Evolutionary conservation across 2,113 vertebrate species (phyloP).

Genomic region (Bambusicola thoracicus): DNA sequence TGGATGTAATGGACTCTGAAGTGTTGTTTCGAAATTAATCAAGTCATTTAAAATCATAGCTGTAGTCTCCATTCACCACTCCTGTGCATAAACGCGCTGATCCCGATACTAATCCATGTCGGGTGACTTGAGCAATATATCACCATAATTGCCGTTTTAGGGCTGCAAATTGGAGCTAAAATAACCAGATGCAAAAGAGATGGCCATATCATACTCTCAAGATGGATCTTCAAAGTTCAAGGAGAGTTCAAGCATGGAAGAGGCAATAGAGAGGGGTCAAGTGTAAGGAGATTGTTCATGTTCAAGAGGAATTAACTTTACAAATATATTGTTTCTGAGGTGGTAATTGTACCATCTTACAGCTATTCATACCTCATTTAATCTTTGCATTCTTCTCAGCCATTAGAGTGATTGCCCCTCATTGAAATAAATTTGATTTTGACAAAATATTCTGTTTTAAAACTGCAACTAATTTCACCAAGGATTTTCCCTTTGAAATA

Average conservation of each 20-base stretch:
- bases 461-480: conserved; percentile 74
- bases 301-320: conserved; percentile 90
- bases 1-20: conserved; percentile 83
- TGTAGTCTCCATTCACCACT: conserved; percentile 81
- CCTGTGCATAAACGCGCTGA: conserved; percentile 86
- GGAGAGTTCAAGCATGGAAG: conserved; percentile 97
- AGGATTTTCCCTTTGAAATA: conserved; percentile 61
- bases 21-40: conserved; percentile 88
- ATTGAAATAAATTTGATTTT: conserved; percentile 84
- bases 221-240: conserved; percentile 93
- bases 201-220: conserved; percentile 83
- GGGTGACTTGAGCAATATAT: conserved; percentile 91
- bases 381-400: conserved; percentile 86
- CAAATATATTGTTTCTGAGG: conserved; percentile 95
- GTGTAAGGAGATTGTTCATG: conserved; percentile 86
- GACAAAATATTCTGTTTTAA: conserved; percentile 82
- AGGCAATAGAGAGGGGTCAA: conserved; percentile 88
- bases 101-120: conserved; percentile 86
- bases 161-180: conserved; percentile 95
- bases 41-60: conserved; percentile 88
- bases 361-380: conserved; percentile 93
- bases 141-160: conserved; percentile 95
- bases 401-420: conserved; percentile 80
- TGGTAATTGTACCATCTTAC: conserved; percentile 94
- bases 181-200: conserved; percentile 98